phyloP scores from a whole-genome alignment of 35 echinoderm and acorn worm species.

The Patiria miniata region DNA sequence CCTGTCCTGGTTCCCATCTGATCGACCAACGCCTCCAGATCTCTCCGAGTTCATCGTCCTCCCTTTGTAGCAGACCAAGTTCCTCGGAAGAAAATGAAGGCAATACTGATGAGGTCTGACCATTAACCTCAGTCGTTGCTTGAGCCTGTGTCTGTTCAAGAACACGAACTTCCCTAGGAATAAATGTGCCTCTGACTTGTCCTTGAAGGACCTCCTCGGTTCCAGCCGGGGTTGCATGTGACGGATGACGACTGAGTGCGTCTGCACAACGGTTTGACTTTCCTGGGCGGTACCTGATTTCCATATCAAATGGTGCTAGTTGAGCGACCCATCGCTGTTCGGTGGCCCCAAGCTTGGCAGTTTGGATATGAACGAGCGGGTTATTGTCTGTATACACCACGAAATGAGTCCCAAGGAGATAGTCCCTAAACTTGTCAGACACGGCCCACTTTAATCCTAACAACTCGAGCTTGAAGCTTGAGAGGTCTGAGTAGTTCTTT shows the following conservation, averaged over 20 bases:
- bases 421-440: too few relatives aligned
- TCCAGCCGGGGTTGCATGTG: neutral
- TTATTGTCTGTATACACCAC: constrained; percentile 53
- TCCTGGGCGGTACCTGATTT: constrained; percentile 56
- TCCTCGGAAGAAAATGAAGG: neutral
- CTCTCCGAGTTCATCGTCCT: constrained; percentile 15
- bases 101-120: neutral
- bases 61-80: constrained; percentile 24
- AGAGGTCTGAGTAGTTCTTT: constrained; percentile 33
- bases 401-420: too few relatives aligned
- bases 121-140: too few relatives aligned
- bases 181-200: neutral
- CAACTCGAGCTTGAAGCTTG: constrained; percentile 51
- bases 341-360: constrained; percentile 66
- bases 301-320: constrained; percentile 63
- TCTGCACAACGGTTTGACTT: constrained; percentile 59
- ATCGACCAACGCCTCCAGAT: neutral
- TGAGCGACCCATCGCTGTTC: constrained; percentile 66
- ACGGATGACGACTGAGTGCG: constrained; percentile 45
- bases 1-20: neutral
- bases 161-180: too few relatives aligned
- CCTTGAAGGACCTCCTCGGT: neutral
- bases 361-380: constrained; percentile 57
- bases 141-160: too few relatives aligned
- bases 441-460: neutral